phyloP scores from a whole-genome alignment of 1,140 invertebrate species.

The Aethina tumida region DNA sequence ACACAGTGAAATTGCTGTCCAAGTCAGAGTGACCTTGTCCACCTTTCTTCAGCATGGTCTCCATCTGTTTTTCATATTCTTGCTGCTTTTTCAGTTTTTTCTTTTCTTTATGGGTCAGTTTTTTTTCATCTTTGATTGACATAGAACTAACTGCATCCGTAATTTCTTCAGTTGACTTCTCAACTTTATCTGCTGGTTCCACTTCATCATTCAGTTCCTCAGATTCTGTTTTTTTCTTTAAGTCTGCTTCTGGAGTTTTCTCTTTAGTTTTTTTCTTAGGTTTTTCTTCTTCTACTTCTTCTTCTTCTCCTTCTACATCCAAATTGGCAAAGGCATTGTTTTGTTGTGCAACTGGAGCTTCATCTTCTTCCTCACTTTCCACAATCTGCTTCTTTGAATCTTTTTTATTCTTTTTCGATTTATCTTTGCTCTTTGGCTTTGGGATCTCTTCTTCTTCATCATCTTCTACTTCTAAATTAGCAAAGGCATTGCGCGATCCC shows the following conservation, averaged over 20 bases:
- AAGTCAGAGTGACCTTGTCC: slow-evolving; percentile 80
- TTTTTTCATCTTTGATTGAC: slow-evolving; percentile 40
- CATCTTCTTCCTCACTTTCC: slow-evolving; percentile 7
- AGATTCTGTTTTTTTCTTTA: slow-evolving; percentile 4
- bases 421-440: slow-evolving; percentile 3
- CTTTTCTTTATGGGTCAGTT: slow-evolving; percentile 88
- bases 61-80: slow-evolving; percentile 87
- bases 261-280: slow-evolving; percentile 12
- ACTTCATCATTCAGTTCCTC: slow-evolving; percentile 9
- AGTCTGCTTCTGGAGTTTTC: background rate
- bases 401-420: slow-evolving; percentile 7
- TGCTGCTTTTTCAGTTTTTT: slow-evolving; percentile 90
- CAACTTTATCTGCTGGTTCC: slow-evolving; percentile 5
- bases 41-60: slow-evolving; percentile 77
- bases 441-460: slow-evolving; percentile 5
- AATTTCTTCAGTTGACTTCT: slow-evolving; percentile 16
- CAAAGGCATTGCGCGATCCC: slow-evolving; percentile 5
- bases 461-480: slow-evolving; percentile 11
- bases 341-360: background rate
- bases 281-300: slow-evolving; percentile 13
- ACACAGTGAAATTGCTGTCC: slow-evolving; percentile 92
- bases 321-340: slow-evolving; percentile 3
- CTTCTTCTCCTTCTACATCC: slow-evolving; percentile 9
- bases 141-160: slow-evolving; percentile 19
- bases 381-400: background rate